Conservation (phyloP, 2,888 invertebrate genomes). For the Acanthopleura granulata region DNA sequence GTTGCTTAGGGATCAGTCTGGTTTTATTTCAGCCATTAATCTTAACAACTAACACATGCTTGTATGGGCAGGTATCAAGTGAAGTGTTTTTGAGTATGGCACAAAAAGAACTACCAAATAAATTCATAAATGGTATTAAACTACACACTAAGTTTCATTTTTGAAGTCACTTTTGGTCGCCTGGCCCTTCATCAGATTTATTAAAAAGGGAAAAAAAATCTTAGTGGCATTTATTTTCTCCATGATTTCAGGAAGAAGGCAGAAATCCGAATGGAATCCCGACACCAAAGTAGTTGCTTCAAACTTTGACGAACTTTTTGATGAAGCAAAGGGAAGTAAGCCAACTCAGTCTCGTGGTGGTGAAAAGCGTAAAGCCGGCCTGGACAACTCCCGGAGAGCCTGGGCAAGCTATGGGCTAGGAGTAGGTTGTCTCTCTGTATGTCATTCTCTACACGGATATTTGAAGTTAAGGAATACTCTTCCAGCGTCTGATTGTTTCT, state of each 20-base stretch:
- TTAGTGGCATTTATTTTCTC: too few relatives aligned
- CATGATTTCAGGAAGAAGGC: constrained; percentile 25
- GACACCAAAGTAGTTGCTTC: constrained; percentile 49
- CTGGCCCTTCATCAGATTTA: too few relatives aligned
- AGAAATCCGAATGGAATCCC: constrained; percentile 47
- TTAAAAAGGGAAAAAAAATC: too few relatives aligned
- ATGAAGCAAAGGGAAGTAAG: constrained; percentile 25
- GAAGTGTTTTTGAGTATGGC: too few relatives aligned
- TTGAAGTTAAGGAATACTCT: not conserved
- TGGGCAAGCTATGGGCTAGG: constrained; percentile 11
- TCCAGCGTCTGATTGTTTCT: too few relatives aligned
- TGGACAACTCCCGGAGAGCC: not conserved
- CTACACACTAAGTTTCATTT: not conserved
- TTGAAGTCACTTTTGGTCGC: too few relatives aligned
- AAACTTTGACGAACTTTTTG: constrained; percentile 56
- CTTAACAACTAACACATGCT: too few relatives aligned
- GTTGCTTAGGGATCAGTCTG: too few relatives aligned
- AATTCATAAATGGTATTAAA: too few relatives aligned
- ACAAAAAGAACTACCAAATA: too few relatives aligned
- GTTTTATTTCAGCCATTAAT: too few relatives aligned
- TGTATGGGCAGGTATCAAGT: too few relatives aligned
- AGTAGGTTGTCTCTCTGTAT: not conserved
- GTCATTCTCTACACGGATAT: not conserved
- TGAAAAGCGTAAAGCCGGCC: not conserved
- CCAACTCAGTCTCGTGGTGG: not conserved